phyloP scores from a whole-genome alignment of 1,140 invertebrate genomes.

The Drosophila sechellia region DNA sequence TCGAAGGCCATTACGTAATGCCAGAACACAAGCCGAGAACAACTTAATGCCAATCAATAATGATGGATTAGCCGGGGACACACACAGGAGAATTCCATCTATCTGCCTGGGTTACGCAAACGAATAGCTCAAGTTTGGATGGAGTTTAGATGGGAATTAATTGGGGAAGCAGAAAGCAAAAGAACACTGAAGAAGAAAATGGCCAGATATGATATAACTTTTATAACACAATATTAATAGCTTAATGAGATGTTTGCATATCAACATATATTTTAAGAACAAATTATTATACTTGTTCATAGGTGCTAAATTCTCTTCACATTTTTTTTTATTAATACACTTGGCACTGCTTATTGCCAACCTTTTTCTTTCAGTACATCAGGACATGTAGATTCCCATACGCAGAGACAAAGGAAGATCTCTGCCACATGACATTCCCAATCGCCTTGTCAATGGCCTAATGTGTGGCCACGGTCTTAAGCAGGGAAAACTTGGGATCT shows the following conservation, averaged over 20 bases:
- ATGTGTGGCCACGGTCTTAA: constrained; percentile 27
- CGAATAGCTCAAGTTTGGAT: constrained; percentile 63
- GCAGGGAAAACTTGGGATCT: background rate
- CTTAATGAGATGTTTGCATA: too few species aligned
- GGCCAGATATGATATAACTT: too few species aligned
- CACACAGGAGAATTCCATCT: constrained; percentile 13
- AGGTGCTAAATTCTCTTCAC: background rate
- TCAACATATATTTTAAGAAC: too few species aligned
- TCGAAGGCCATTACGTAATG: constrained; percentile 62
- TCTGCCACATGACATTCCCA: constrained; percentile 49
- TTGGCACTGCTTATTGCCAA: background rate
- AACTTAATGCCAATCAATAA: constrained; percentile 79
- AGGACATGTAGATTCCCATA: background rate
- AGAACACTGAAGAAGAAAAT: constrained; percentile 1
- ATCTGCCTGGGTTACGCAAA: constrained; percentile 46
- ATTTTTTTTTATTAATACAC: background rate
- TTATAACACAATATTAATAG: too few species aligned
- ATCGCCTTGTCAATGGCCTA: constrained; percentile 74
- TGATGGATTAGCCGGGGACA: constrained; percentile 72
- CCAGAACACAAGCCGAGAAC: constrained; percentile 16
- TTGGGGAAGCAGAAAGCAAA: constrained; percentile 30
- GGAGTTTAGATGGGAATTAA: constrained; percentile 53
- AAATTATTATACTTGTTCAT: too few species aligned
- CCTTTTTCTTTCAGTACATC: background rate
- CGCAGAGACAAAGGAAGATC: constrained; percentile 26